Evolutionary conservation across 2,888 invertebrate species (phyloP), one percentile per base, ranked within the genome.

Genomic region (Cylindroiulus punctatus): DNA sequence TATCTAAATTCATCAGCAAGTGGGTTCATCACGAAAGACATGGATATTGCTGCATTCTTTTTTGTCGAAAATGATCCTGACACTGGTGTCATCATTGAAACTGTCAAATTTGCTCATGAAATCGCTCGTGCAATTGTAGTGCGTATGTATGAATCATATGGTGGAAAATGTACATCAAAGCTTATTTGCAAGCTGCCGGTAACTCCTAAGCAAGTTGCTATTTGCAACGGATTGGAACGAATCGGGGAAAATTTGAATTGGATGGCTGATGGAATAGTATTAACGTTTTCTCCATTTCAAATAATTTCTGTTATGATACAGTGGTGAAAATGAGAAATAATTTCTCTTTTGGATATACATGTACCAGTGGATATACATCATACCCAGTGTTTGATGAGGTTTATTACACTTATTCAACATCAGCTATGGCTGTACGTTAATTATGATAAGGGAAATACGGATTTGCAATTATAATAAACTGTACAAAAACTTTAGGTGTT

Each of bases 131-230:
- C 88, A 0, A 86, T 91, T 8, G 89, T 91, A 0, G 87, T 91
- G 65, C 88, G 92, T 36, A 87, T 92, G 86, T 91, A 91, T 88
- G 92, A 92, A 88, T 89, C 91, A 4, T 91, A 88, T 89, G 92
- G 92, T 30, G 90, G 91, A 17, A 87, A 87, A 17, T 88, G 88
- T 14, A 84, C 84, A 81, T 87, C 88, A 1, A 87, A 86, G 87
- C 87, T 89, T 17, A 86, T 57, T 30, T 88, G 88, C 42, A 86
- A 86, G 84, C 87, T 89, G 85, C 88, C 87, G 14, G 86, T 89
- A 52, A n/a, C 5, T 57, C 57, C 22, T 4, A 86, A 86, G 3
- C 86, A 87, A 36, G 88, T 87, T 52, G 86, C 86, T 8, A 84
- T 88, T 30, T 89, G 88, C 86, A 88, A 88, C 87, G 89, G 88